Base-by-base conservation (phyloP, 1,140 invertebrate species). In the Atta texana region DNA sequence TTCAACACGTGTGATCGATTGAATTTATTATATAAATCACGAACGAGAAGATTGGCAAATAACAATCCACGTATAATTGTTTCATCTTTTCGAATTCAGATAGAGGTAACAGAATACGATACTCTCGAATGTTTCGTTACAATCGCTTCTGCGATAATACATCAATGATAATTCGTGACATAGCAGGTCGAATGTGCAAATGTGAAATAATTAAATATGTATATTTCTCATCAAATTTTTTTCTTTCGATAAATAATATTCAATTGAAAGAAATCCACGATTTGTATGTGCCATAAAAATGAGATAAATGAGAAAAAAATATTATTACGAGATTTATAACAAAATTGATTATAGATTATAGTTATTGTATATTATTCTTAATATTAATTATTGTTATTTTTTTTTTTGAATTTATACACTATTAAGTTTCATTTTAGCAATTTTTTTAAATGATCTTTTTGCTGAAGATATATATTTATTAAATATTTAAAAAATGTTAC, bases 81-180 rank as follows among this genome's bases (percentile, higher is more conserved):
- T 59, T 85, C 59, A 88, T 85, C 63, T 81, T 34, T 28, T 84
- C 57, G 39, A 77, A 84, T 85, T 85, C 69, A 24, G 49, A 81
- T 74, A 63, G 81, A 69, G 86, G 78, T 78, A 71, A 63, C 59
- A 18, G 34, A 80, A 78, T 68, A 64, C 21, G 80, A 89, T 72
- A 39, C 12, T 24, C 59, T 53, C 24, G 44, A 72, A 51, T 1
- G 69, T 12, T 69, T 44, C 28, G 31, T 39, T 39, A 44, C 44
- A 51, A 34, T 72, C 61, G 74, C 63, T 69, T 77, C 39, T 44
- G 24, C 55, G 55, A 88, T 88, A 86, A 69, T 80, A 49, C 16
- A 64, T 55, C 18, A 7, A 28, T 31, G 14, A 69, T 75, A 86
- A 21, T 57, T 68, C 49, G 24, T 18, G 5, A 5, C 12, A 49